A percentile compares a stretch with the other conserved stretches of the same genome.
phyloP scores from a whole-genome alignment of 2,888 invertebrate genomes.

The Cheilosia grossa region DNA sequence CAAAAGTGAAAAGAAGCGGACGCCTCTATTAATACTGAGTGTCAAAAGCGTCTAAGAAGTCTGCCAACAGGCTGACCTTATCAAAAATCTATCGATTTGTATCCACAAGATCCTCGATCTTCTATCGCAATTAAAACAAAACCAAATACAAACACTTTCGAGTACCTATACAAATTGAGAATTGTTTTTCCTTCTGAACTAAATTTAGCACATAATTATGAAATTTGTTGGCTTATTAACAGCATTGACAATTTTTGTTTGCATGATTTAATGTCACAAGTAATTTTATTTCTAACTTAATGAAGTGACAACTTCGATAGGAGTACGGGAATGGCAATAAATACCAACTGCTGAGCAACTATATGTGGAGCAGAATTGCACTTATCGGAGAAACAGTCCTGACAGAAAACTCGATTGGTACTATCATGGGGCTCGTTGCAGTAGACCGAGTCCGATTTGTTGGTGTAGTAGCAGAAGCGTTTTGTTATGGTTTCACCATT shows the following conservation, averaged over 20 bases:
- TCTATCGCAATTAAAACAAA: slow-evolving; percentile 12
- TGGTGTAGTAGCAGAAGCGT: slow-evolving; percentile 82
- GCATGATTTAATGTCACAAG: neutral
- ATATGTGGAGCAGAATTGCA: slow-evolving; percentile 78
- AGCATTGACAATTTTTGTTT: slow-evolving; percentile 22
- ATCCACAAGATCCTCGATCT: slow-evolving; percentile 5
- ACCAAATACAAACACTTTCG: slow-evolving; percentile 10
- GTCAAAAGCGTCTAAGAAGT: slow-evolving; percentile 10
- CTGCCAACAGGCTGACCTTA: slow-evolving; percentile 2
- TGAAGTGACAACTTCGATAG: slow-evolving; percentile 43
- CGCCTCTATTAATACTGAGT: slow-evolving; percentile 35
- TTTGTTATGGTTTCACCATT: slow-evolving; percentile 80
- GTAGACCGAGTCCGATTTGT: slow-evolving; percentile 80
- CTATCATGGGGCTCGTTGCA: slow-evolving; percentile 80
- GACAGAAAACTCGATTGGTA: slow-evolving; percentile 79
- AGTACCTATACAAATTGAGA: neutral
- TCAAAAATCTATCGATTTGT: slow-evolving; percentile 35
- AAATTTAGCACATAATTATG: slow-evolving; percentile 51
- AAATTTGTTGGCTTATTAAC: slow-evolving; percentile 56
- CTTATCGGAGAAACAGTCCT: slow-evolving; percentile 80
- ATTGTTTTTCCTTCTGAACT: slow-evolving; percentile 21
- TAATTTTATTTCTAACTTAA: slow-evolving; percentile 34
- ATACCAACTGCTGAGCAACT: slow-evolving; percentile 62
- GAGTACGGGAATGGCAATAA: slow-evolving; percentile 55
- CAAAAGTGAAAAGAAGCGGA: slow-evolving; percentile 7